Conservation (phyloP, 2,888 invertebrate genomes). For the Rosalia funebris region DNA sequence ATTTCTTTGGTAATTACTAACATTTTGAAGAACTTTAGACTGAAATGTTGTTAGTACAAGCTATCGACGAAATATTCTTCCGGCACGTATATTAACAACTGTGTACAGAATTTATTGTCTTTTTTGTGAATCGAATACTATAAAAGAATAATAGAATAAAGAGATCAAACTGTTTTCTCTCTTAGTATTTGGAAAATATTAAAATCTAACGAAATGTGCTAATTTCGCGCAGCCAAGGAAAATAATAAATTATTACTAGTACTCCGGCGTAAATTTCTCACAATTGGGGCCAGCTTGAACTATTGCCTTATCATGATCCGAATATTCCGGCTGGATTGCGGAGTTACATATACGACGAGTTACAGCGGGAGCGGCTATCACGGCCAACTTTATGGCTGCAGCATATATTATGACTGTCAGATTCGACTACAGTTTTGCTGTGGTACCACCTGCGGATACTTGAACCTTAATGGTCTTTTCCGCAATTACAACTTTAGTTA, state of each 20-base stretch:
- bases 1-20: no score
- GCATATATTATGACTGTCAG: conserved; percentile 20
- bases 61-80: no score
- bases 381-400: conserved; percentile 15
- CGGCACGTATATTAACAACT: no score
- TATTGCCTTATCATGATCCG: not conserved
- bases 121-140: no score
- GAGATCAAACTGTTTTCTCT: no score
- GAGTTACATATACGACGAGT: not conserved
- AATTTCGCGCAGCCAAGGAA: not conserved
- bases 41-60: no score
- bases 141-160: no score
- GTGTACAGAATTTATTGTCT: no score
- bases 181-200: no score
- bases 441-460: conserved; percentile 22
- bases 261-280: not conserved
- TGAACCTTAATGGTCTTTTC: conserved; percentile 15
- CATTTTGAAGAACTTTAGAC: no score
- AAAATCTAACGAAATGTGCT: not conserved
- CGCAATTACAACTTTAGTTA: conserved; percentile 22
- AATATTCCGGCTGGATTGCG: not conserved
- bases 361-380: conserved; percentile 11
- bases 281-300: conserved; percentile 2
- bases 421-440: conserved; percentile 19
- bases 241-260: not conserved